Evolutionary conservation across 1,140 invertebrate species (phyloP), one percentile per base, ranked within the genome.

Genomic region (Lethrus apterus): DNA sequence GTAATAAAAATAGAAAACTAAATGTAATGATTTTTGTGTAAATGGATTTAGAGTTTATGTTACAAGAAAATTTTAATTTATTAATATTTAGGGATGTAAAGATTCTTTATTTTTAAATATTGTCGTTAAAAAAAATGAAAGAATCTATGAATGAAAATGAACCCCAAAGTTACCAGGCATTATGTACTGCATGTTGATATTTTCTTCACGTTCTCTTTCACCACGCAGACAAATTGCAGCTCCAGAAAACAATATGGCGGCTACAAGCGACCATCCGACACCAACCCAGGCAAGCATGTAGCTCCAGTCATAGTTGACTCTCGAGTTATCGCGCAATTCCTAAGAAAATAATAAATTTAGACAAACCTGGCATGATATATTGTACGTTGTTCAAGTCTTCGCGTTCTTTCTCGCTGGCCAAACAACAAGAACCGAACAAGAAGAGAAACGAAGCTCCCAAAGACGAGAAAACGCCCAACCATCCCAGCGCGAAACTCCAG

Each of bases 101-200:
- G n/a, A n/a, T n/a, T n/a, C n/a, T n/a, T n/a, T n/a, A n/a, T n/a
- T n/a, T n/a, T n/a, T n/a, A n/a, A n/a, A n/a, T n/a, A n/a, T n/a
- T n/a, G n/a, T n/a, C n/a, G n/a, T n/a, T n/a, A n/a, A n/a, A n/a
- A n/a, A n/a, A n/a, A n/a, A n/a, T n/a, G n/a, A n/a, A n/a, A n/a
- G n/a, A n/a, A n/a, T n/a, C n/a, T n/a, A n/a, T n/a, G n/a, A n/a
- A n/a, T n/a, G n/a, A n/a, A n/a, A n/a, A n/a, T n/a, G n/a, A n/a
- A n/a, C n/a, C n/a, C n/a, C n/a, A n/a, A n/a, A n/a, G 75, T 75
- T 83, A 93, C 90, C 89, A 70, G 91, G 92, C 92, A 95, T 94
- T 71, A 94, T 78, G 74, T 95, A 94, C 77, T 94, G 90, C 86
- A 94, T 89, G 77, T 93, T 93, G 77, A 92, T 85, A 65, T 89